phyloP scores from a whole-genome alignment of 2,797 vertebrate genomes.

The Distichodus sexfasciatus region DNA sequence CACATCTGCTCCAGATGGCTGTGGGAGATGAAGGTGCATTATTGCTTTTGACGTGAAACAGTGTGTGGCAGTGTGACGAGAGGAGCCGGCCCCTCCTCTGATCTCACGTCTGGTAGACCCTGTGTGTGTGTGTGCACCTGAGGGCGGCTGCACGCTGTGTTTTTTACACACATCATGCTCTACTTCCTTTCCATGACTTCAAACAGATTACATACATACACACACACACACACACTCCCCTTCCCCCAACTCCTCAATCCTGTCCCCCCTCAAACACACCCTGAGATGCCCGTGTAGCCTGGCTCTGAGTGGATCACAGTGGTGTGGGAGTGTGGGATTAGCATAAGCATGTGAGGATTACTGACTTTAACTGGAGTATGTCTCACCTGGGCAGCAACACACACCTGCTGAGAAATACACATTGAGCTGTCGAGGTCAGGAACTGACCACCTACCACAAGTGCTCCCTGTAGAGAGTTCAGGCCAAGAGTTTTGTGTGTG shows the following conservation, averaged over 20 bases:
- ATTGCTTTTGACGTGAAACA: slow-evolving; percentile 25
- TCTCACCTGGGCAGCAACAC: slow-evolving; percentile 24
- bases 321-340: slow-evolving; percentile 29
- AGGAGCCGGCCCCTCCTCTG: slow-evolving; percentile 29
- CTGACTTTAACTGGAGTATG: slow-evolving; percentile 1
- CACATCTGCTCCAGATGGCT: slow-evolving; percentile 35
- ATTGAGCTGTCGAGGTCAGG: not conserved
- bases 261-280: not conserved
- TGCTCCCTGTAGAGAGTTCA: not conserved
- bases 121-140: slow-evolving; percentile 26
- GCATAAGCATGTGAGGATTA: slow-evolving; percentile 32
- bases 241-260: slow-evolving; percentile 4
- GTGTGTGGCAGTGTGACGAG: slow-evolving; percentile 10
- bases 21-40: slow-evolving; percentile 8
- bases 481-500: not conserved
- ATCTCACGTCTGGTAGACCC: slow-evolving; percentile 11
- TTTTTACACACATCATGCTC: slow-evolving; percentile 50
- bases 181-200: slow-evolving; percentile 51
- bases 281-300: not conserved
- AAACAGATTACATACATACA: slow-evolving; percentile 42
- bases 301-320: slow-evolving; percentile 22
- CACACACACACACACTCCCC: slow-evolving; percentile 25
- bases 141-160: slow-evolving; percentile 40
- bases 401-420: slow-evolving; percentile 15
- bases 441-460: not conserved